Conservation (phyloP, 2,888 invertebrate species). For the Drosophila greeni region DNA sequence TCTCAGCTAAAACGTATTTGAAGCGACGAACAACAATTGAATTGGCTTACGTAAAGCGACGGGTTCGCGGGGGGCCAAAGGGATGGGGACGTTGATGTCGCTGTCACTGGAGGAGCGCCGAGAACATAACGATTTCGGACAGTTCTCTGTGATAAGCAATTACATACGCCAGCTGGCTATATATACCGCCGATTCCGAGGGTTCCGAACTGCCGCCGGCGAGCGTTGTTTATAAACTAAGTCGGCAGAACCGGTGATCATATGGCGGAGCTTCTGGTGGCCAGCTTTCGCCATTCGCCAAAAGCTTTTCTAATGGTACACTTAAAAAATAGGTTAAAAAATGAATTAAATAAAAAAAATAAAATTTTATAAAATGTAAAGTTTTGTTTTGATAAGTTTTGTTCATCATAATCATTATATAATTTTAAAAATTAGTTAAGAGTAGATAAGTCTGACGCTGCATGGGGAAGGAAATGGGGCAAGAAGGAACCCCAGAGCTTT, state of each 20-base stretch:
- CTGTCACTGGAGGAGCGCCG: constrained; percentile 42
- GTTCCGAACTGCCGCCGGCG: constrained; percentile 44
- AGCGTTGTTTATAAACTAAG: constrained; percentile 67
- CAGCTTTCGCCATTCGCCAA: constrained; percentile 47
- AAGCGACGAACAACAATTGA: constrained; percentile 8
- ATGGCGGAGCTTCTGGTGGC: constrained; percentile 33
- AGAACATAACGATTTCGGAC: constrained; percentile 47
- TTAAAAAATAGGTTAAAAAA: not conserved
- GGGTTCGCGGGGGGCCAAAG: constrained; percentile 31
- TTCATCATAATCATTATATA: not conserved
- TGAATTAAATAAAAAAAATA: not conserved
- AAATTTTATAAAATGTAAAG: not conserved
- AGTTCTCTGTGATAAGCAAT: constrained; percentile 57
- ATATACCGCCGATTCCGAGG: constrained; percentile 10
- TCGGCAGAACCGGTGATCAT: constrained; percentile 50
- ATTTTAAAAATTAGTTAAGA: not conserved
- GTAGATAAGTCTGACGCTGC: not conserved
- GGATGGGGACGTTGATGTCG: constrained; percentile 6
- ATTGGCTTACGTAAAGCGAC: constrained; percentile 50
- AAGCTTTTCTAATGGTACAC: constrained; percentile 40
- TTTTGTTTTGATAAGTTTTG: not conserved
- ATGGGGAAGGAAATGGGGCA: no score
- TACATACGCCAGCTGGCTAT: constrained; percentile 32
- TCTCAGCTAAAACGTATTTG: constrained; percentile 18
- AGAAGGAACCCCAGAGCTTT: constrained; percentile 2